Evolutionary conservation across 2,888 invertebrate genomes (phyloP).

Genomic region (Congeria kusceri): DNA sequence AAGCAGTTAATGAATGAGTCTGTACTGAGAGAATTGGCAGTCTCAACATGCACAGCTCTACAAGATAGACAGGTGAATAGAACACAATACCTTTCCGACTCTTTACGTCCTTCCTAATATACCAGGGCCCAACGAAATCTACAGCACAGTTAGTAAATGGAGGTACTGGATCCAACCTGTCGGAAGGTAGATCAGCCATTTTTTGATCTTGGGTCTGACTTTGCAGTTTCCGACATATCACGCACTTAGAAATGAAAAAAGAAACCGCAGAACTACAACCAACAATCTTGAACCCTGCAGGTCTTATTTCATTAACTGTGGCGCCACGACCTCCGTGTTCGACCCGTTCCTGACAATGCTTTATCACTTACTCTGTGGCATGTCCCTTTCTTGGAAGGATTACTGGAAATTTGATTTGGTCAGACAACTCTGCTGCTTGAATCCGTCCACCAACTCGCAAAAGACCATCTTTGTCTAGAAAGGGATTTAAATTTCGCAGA

Average conservation of each 20-base stretch:
- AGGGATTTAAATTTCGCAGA: constrained; percentile 47
- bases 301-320: constrained; percentile 58
- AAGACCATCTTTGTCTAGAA: constrained; percentile 53
- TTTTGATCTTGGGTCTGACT: constrained; percentile 67
- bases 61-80: constrained; percentile 79
- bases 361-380: constrained; percentile 44
- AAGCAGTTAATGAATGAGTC: constrained; percentile 63
- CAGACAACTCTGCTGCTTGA: constrained; percentile 14
- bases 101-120: constrained; percentile 71
- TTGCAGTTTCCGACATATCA: constrained; percentile 71
- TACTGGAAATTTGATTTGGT: constrained; percentile 50
- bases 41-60: constrained; percentile 78
- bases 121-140: constrained; percentile 81
- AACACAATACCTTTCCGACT: constrained; percentile 75
- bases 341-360: constrained; percentile 57
- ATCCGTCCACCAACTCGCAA: constrained; percentile 66
- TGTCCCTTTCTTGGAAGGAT: constrained; percentile 60
- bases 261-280: constrained; percentile 67
- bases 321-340: constrained; percentile 64
- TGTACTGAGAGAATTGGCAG: constrained; percentile 54
- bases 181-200: constrained; percentile 81
- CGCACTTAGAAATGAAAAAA: constrained; percentile 70
- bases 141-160: constrained; percentile 76
- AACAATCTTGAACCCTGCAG: constrained; percentile 77
- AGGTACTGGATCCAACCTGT: constrained; percentile 73